These are phyloP conservation scores for Smutsia temminckii DNA, from an alignment of 2,797 vertebrate genomes.

Conservation along the genomic window DNA sequence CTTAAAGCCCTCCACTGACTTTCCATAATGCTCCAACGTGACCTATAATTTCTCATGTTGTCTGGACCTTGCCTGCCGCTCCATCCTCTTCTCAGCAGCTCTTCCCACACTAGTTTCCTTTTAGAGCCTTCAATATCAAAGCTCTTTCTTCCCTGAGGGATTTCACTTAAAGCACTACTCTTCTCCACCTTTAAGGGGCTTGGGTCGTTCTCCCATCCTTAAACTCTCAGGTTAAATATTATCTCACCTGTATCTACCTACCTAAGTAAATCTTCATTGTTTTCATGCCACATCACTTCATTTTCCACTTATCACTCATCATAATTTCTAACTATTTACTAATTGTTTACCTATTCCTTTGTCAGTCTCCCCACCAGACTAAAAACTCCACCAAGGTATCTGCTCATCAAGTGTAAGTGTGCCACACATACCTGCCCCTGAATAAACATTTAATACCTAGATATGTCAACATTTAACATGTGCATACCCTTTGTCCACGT, in stretches of 20 bases:
- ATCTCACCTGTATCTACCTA: neutral
- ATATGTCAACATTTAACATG: constrained; percentile 37
- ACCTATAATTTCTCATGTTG: neutral
- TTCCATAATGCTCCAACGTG: neutral
- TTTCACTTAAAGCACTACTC: neutral
- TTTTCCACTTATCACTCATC: neutral
- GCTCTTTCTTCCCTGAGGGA: neutral
- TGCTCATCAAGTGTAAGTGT: neutral
- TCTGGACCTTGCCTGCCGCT: neutral
- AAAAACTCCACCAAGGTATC: neutral
- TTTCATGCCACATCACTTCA: neutral
- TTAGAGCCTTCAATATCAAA: neutral
- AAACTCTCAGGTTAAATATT: neutral
- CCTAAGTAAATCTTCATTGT: neutral
- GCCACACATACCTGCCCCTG: neutral
- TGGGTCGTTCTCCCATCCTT: neutral
- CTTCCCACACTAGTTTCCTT: neutral
- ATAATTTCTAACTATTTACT: neutral
- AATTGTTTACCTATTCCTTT: neutral
- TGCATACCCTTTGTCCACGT: constrained; percentile 11
- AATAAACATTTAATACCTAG: constrained; percentile 26
- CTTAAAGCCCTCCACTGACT: neutral
- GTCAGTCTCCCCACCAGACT: neutral
- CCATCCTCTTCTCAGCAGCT: neutral
- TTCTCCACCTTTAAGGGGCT: neutral